Base-by-base conservation (phyloP, 2,888 invertebrate genomes). In the Seladonia tumulorum region DNA sequence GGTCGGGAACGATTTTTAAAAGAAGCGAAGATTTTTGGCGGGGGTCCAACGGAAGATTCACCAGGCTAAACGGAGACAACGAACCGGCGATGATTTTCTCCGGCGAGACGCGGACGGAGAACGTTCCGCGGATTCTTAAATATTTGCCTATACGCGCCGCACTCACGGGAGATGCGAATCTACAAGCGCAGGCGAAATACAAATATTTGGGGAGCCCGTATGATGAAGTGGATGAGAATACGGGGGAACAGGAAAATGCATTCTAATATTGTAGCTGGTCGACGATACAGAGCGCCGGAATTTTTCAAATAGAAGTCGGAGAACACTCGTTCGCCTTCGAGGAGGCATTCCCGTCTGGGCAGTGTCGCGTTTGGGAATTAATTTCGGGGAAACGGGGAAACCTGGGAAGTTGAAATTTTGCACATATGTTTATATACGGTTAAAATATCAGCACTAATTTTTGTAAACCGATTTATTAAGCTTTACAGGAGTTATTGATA, bases 191-290 rank as follows among this genome's bases (percentile, higher is more conserved):
- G 63, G 63, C 63, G 29, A 16, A 29, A 63, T 63, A 63, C 63
- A 63, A 63, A 63, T 63, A 63, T 63, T 63, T 63, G 63, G 29
- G 16, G 29, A 63, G n/a, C 63, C 25, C 63, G 16, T 29, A 63
- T 29, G 63, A 63, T 63, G 29, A 29, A 63, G 63, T 63, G 63
- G 29, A 63, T 63, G 63, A 63, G 29, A 29, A 63, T 63, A 63
- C 16, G 29, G 5, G 63, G 63, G 29, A 63, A 63, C 63, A 25
- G 63, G 68, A 12, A 39, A 39, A 39, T 29, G 39, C 60, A 63
- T 63, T 63, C 29, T 81, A 70, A 80, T 84, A 80, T 84, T 79
- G 79, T 77, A 63, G 63, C n/a, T 16, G 25, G 29, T 29, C 63
- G 29, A 29, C 63, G 63, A 63, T 63, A 29, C 25, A 63, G 29